phyloP scores from a whole-genome alignment of 2,797 vertebrate genomes.

The Corythornis leucogaster region DNA sequence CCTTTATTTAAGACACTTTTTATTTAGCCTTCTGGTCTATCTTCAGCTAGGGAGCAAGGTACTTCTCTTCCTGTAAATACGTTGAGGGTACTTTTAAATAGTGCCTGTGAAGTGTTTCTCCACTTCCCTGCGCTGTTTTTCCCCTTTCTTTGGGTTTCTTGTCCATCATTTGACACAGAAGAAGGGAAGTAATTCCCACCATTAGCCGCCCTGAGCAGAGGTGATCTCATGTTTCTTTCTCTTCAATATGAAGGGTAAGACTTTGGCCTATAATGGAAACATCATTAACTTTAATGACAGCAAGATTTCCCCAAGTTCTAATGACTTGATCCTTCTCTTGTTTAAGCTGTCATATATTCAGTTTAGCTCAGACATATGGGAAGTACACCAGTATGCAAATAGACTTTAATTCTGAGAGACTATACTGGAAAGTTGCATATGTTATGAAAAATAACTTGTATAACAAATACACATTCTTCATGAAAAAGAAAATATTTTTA shows the following conservation, averaged over 20 bases:
- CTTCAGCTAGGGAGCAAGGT: not conserved
- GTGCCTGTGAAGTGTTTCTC: not conserved
- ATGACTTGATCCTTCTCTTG: not conserved
- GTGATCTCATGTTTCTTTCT: not conserved
- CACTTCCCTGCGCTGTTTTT: not conserved
- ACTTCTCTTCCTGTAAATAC: not conserved
- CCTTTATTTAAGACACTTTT: not conserved
- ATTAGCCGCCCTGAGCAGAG: not conserved
- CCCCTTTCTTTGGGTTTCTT: not conserved
- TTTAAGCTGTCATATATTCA: not conserved
- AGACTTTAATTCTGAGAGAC: not conserved
- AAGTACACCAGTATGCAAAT: not conserved
- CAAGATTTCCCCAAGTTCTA: not conserved
- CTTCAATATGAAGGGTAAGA: not conserved
- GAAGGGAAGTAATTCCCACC: not conserved
- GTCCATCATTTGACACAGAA: not conserved
- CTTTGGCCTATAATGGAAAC: not conserved
- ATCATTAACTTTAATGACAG: not conserved
- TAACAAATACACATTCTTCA: not conserved
- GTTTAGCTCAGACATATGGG: not conserved
- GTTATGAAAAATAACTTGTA: not conserved
- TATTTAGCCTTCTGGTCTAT: not conserved
- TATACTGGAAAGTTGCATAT: not conserved
- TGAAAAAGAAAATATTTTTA: not conserved
- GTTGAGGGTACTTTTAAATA: not conserved